A percentile compares a stretch with the other conserved stretches of the same genome.
phyloP scores from a whole-genome alignment of 1,140 invertebrate genomes.

The Bombus breviceps region DNA sequence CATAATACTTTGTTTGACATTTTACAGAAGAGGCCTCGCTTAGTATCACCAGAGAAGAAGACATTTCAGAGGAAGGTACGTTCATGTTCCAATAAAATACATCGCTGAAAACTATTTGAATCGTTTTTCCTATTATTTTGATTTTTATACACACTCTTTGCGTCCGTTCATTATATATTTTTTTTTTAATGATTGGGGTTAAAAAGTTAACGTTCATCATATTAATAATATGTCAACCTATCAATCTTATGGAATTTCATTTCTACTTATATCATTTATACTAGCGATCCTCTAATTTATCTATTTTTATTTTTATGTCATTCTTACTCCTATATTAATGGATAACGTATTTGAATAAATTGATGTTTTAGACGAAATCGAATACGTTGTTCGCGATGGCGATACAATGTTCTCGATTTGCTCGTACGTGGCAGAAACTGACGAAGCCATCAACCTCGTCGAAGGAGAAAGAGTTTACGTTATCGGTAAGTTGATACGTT shows the following conservation, averaged over 20 bases:
- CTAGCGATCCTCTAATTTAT: too few species aligned
- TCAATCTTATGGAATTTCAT: too few species aligned
- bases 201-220: too few species aligned
- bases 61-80: constrained; percentile 82
- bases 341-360: constrained; percentile 12
- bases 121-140: neutral
- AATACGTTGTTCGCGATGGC: constrained; percentile 85
- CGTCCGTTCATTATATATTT: neutral
- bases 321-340: too few species aligned
- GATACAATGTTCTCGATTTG: constrained; percentile 92
- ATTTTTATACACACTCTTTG: neutral
- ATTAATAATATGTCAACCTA: too few species aligned
- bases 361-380: constrained; percentile 67
- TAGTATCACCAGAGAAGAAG: constrained; percentile 84
- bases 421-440: constrained; percentile 93
- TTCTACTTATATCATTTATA: too few species aligned
- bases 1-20: constrained; percentile 30
- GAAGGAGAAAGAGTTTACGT: constrained; percentile 95
- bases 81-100: neutral
- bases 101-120: neutral
- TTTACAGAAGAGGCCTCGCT: constrained; percentile 84
- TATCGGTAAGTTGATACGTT: constrained; percentile 84
- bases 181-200: too few species aligned
- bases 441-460: constrained; percentile 93
- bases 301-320: too few species aligned